These are phyloP conservation scores for Scelioninae gen. 2 DNA, from an alignment of 2,888 invertebrate genomes.

Conservation along the genomic window DNA sequence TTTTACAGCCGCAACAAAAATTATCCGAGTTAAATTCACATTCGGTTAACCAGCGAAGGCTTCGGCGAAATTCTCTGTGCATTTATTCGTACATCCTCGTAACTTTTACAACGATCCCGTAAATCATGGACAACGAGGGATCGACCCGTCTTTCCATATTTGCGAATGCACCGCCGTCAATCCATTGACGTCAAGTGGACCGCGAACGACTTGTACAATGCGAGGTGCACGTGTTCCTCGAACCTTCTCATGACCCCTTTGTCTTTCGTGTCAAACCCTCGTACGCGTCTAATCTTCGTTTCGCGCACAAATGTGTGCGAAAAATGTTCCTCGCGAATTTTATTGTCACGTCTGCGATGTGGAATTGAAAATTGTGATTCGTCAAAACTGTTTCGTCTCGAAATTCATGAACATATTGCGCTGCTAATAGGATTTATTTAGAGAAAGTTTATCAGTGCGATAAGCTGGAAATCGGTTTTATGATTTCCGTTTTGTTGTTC, in stretches of 20 bases:
- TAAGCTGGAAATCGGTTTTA: not conserved
- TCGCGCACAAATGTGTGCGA: too few relatives aligned
- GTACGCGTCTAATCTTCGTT: conserved; percentile 5
- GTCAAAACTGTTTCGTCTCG: conserved; percentile 23
- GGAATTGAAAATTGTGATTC: too few relatives aligned
- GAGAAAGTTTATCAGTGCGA: conserved; percentile 30
- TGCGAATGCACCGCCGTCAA: conserved; percentile 54
- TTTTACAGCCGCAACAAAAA: too few relatives aligned
- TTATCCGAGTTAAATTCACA: too few relatives aligned
- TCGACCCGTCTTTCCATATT: conserved; percentile 45
- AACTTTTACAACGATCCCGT: conserved; percentile 60
- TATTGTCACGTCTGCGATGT: too few relatives aligned
- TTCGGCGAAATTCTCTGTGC: not conserved
- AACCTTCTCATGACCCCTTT: conserved; percentile 43
- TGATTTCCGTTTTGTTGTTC: conserved; percentile 4
- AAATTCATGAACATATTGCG: conserved; percentile 20
- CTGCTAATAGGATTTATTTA: conserved; percentile 6
- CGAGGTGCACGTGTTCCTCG: conserved; percentile 20
- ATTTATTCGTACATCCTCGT: conserved; percentile 14
- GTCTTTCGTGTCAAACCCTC: conserved; percentile 21
- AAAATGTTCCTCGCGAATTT: too few relatives aligned
- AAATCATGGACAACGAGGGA: conserved; percentile 57
- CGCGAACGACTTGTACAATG: conserved; percentile 22
- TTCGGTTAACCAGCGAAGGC: too few relatives aligned
- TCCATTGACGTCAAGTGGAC: conserved; percentile 53